Base-by-base conservation (phyloP, 2,113 vertebrate species). In the Ascaphus truei region DNA sequence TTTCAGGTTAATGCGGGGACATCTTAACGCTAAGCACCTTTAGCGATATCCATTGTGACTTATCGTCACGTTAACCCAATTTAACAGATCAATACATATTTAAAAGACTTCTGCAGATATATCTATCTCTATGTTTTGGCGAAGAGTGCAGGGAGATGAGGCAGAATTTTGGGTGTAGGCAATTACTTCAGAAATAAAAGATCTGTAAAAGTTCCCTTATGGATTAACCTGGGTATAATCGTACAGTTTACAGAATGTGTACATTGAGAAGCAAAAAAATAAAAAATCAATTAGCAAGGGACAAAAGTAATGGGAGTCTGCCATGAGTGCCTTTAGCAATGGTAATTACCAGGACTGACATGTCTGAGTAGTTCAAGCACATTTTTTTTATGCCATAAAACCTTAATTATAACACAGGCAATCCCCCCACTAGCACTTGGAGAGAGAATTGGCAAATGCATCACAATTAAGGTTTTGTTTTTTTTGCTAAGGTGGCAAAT, bases 331-430 rank as follows among this genome's bases (percentile, higher is more conserved):
- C 77, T 78, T 73, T 60, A 77, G 73, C 66, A 72, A 79, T 71
- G 74, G 74, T 77, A 84, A 83, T 83, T 85, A 80, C 77, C 78
- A 80, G 79, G 73, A 72, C 72, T 72, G 66, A 67, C 73, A 76
- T 77, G 71, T 79, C 72, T 77, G 72, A 82, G 68, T 65, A 72
- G 75, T 76, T 75, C 72, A 80, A 79, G 79, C 79, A 67, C 69
- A 77, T 84, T 83, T 84, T 79, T 83, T 73, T 81, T 79, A 72
- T 68, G 72, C 64, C 77, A 76, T 77, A 80, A 82, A 86, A 66
- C 73, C 68, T 73, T 78, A 77, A 81, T 81, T 84, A 82, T 80
- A 83, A 81, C 76, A 80, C 71, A 85, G 79, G 77, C 71, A 72
- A 59, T 68, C 78, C 78, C 55, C 76, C n/a, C 73, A 83, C 66